Conservation (phyloP, 1,140 invertebrate species). For the Rhyacophila brunnea region DNA sequence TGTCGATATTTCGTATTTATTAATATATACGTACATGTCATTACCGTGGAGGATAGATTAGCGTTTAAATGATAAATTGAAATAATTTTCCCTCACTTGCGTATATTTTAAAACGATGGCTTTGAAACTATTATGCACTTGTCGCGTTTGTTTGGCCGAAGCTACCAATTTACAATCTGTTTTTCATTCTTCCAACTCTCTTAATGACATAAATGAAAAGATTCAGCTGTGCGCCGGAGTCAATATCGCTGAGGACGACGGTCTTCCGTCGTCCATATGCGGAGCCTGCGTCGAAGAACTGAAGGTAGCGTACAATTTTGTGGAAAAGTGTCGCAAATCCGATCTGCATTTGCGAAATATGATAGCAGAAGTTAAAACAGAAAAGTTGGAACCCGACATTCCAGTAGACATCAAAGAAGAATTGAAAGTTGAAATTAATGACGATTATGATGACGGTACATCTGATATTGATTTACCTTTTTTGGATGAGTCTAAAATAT, state of each 20-base stretch:
- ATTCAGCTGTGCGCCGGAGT: constrained; percentile 2
- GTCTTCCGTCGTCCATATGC: constrained; percentile 9
- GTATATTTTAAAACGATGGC: background rate
- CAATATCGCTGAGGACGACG: constrained; percentile 3
- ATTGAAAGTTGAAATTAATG: constrained; percentile 16
- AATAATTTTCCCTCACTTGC: background rate
- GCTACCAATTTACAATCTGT: background rate
- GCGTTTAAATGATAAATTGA: background rate
- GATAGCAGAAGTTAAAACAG: background rate
- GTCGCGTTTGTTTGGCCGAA: constrained; percentile 8
- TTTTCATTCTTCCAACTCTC: background rate
- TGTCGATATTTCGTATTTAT: too few relatives aligned
- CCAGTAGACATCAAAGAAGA: constrained; percentile 7
- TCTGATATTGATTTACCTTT: background rate
- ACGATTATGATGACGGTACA: constrained; percentile 4
- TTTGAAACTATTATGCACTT: constrained; percentile 1
- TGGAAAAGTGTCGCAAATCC: constrained; percentile 11
- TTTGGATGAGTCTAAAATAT: too few relatives aligned
- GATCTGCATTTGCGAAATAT: background rate
- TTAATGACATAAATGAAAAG: constrained; percentile 6
- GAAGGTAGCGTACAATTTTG: constrained; percentile 10
- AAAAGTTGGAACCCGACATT: background rate
- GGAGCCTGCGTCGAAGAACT: constrained; percentile 6
- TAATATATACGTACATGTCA: too few relatives aligned
- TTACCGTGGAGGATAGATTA: background rate